Base-by-base conservation (phyloP, 1,140 invertebrate genomes). In the Ericerus pela region DNA sequence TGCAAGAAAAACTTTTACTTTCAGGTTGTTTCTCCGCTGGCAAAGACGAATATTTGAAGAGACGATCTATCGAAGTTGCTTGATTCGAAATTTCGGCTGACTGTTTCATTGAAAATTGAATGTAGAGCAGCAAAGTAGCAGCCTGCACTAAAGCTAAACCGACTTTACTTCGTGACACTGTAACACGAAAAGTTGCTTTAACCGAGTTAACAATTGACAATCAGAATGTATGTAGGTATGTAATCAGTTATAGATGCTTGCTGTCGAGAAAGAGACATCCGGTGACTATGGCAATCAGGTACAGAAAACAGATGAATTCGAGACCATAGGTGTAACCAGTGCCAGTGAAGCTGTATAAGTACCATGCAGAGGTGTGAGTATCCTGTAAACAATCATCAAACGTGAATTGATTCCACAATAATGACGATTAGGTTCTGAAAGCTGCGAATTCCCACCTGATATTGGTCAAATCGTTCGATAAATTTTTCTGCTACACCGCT, bases 51-150 rank as follows among this genome's bases (percentile, higher is more conserved):
- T 88, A 92, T 66, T 92, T 84, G 0, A 87, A 62, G 1, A 91
- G 76, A 28, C 88, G 72, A 67, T 93, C 88, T 1, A 92, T 85
- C n/a, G 79, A 86, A 1, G 85, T 90, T 85, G 93, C 90, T 67
- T 91, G 80, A 64, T 85, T 87, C 62, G 87, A 82, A 2, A 85
- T 68, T 65, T 88, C 83, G 0, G 88, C 85, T 12, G 84, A 88
- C 63, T 94, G 90, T 54, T 89, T 70, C 70, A 79, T 85, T 3
- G 84, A 86, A 77, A 85, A 89, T 53, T 57, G 56, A 18, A 53
- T n/a, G 18, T 38, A 38, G 8, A 28, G 28, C 1, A 77, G 68
- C 68, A 78, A 60, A 29, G 70, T 66, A 63, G 75, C 72, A 2
- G 73, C 69, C 61, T 77, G 76, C 0, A 75, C 76, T 67, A 68